Percentiles rank a stretch among this genome's conserved stretches.
Conservation (phyloP, 1,140 invertebrate species). For the Drosophila lacertosa region DNA sequence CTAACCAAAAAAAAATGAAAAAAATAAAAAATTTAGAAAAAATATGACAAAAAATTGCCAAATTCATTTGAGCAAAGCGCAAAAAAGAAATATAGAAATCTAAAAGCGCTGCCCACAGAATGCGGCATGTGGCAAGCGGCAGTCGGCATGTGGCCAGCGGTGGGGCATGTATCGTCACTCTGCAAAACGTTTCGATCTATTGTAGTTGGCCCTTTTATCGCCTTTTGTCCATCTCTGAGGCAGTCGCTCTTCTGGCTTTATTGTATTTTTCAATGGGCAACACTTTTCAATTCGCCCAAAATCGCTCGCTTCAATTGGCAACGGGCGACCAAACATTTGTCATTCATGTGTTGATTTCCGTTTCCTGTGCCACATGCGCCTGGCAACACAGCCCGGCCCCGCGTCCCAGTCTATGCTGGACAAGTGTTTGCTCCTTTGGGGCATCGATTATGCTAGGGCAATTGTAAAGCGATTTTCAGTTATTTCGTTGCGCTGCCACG, state of each 20-base stretch:
- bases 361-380: slow-evolving; percentile 50
- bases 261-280: slow-evolving; percentile 50
- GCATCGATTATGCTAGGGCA: slow-evolving; percentile 76
- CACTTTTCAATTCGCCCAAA: slow-evolving; percentile 39
- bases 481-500: slow-evolving; percentile 59
- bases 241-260: slow-evolving; percentile 11
- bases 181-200: slow-evolving; percentile 45
- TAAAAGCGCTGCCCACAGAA: slow-evolving; percentile 21
- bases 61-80: slow-evolving; percentile 15
- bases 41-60: slow-evolving; percentile 19
- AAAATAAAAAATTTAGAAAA: slow-evolving; percentile 33
- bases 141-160: not conserved
- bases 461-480: slow-evolving; percentile 83
- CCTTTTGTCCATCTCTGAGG: slow-evolving; percentile 49
- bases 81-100: slow-evolving; percentile 17
- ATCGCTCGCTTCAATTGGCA: slow-evolving; percentile 56
- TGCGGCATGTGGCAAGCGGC: slow-evolving; percentile 20
- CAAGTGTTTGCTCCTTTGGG: slow-evolving; percentile 82
- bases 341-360: slow-evolving; percentile 84
- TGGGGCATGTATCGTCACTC: slow-evolving; percentile 18
- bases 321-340: slow-evolving; percentile 70
- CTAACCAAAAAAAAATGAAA: slow-evolving; percentile 7
- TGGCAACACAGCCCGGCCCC: not conserved
- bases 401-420: slow-evolving; percentile 9
- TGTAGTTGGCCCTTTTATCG: slow-evolving; percentile 74